Percentiles rank a stretch among this genome's conserved stretches.
phyloP scores from a whole-genome alignment of 2,888 invertebrate genomes.

The Fabriciana adippe region DNA sequence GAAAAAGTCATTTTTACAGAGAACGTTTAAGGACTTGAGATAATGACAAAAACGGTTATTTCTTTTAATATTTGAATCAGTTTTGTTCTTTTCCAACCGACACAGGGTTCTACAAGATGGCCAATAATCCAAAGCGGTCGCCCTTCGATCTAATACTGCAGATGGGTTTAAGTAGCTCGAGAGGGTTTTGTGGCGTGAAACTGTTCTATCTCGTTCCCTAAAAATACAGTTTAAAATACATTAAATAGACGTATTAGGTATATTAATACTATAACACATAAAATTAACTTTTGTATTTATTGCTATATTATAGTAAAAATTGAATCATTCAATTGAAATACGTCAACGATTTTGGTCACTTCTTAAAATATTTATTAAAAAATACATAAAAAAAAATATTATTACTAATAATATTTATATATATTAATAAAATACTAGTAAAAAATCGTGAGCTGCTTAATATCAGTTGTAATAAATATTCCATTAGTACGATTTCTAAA shows the following conservation, averaged over 20 bases:
- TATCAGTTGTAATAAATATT: too few relatives aligned
- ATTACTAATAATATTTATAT: too few relatives aligned
- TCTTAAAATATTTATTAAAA: too few relatives aligned
- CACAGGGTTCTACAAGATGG: conserved; percentile 86
- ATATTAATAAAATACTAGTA: too few relatives aligned
- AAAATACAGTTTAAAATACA: conserved; percentile 44
- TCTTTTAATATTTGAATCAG: conserved; percentile 83
- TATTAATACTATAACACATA: too few relatives aligned
- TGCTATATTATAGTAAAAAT: too few relatives aligned
- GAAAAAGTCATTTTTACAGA: conserved; percentile 75
- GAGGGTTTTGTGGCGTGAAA: conserved; percentile 64
- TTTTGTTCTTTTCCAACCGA: conserved; percentile 84
- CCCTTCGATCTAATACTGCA: conserved; percentile 76
- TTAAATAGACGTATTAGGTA: neutral
- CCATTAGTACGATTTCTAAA: too few relatives aligned
- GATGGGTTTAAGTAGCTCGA: conserved; percentile 74
- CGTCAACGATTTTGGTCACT: too few relatives aligned
- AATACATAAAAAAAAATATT: too few relatives aligned
- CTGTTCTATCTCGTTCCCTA: conserved; percentile 74
- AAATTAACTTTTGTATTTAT: too few relatives aligned
- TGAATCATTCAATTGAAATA: too few relatives aligned
- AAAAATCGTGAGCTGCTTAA: too few relatives aligned
- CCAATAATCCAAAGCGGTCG: conserved; percentile 86
- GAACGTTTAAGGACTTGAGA: conserved; percentile 82
- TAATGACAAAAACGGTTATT: conserved; percentile 91